Conservation (phyloP, 2,113 vertebrate species). For the Aptenodytes forsteri region DNA sequence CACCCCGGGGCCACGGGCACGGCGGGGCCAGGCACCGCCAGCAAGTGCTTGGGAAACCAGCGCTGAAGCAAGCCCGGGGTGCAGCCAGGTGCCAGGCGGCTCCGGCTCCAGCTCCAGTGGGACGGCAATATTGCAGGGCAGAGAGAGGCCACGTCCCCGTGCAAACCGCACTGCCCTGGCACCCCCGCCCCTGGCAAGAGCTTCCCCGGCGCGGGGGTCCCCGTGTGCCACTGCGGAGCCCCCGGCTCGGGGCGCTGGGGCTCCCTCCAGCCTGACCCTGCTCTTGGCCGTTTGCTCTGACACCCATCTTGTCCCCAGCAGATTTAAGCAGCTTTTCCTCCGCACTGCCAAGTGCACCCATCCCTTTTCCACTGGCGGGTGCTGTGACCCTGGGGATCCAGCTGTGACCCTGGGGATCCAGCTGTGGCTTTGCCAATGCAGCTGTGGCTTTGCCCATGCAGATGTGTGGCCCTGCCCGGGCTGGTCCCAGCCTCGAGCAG, state of each 20-base stretch:
- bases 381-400: background rate
- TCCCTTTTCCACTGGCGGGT: background rate
- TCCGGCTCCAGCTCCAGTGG: background rate
- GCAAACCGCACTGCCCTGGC: background rate
- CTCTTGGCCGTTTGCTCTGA: rapidly evolving
- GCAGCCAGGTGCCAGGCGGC: background rate
- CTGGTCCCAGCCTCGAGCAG: background rate
- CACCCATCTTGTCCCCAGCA: background rate
- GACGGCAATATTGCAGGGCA: background rate
- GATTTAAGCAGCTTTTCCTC: background rate
- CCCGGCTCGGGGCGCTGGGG: rapidly evolving
- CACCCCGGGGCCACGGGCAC: background rate
- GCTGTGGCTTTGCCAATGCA: background rate
- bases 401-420: background rate
- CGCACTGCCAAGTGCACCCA: rapidly evolving
- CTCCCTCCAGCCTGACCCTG: background rate
- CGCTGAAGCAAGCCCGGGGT: background rate
- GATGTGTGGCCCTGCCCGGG: background rate
- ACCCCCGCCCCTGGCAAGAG: background rate
- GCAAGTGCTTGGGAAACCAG: background rate
- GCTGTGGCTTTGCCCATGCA: background rate
- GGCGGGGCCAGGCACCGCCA: rapidly evolving
- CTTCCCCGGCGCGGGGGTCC: rapidly evolving
- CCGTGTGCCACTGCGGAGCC: rapidly evolving
- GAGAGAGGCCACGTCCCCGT: background rate